Conservation (phyloP, 2,113 vertebrate species). For the Rhombomys opimus region DNA sequence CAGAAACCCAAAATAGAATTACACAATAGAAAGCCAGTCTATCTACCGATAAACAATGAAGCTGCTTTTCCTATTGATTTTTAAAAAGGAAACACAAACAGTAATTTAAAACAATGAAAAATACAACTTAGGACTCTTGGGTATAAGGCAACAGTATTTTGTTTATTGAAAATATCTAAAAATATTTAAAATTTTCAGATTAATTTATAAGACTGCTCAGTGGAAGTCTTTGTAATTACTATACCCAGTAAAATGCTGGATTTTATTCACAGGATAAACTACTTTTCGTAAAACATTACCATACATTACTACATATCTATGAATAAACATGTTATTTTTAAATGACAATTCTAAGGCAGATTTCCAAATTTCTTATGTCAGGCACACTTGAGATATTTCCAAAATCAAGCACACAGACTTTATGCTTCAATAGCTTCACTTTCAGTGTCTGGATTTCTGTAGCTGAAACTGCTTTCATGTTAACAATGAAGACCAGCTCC, state of each 20-base stretch:
- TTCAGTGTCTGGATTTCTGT: conserved; percentile 34
- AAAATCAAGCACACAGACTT: conserved; percentile 55
- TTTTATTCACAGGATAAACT: conserved; percentile 60
- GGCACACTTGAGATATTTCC: conserved; percentile 38
- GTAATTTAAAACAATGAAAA: conserved; percentile 54
- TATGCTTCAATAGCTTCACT: conserved; percentile 30
- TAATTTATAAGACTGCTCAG: conserved; percentile 27
- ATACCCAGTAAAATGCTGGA: conserved; percentile 24
- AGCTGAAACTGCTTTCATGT: conserved; percentile 21
- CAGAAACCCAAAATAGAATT: conserved; percentile 45
- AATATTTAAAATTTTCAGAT: conserved; percentile 45
- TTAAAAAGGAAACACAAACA: not conserved
- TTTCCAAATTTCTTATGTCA: conserved; percentile 6
- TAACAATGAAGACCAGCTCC: not conserved
- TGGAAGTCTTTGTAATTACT: conserved; percentile 51
- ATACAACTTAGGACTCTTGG: conserved; percentile 37
- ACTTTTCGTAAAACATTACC: conserved; percentile 38
- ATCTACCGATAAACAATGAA: not conserved
- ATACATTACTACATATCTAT: not conserved
- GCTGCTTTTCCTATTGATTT: not conserved
- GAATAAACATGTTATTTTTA: conserved; percentile 23
- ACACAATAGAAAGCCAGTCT: conserved; percentile 43
- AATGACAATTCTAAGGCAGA: conserved; percentile 49
- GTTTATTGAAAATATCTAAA: conserved; percentile 31
- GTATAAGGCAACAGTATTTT: conserved; percentile 43